These are phyloP conservation scores for Pseudobourletiella spinata DNA, from an alignment of 1,140 invertebrate genomes.

Conservation along the genomic window DNA sequence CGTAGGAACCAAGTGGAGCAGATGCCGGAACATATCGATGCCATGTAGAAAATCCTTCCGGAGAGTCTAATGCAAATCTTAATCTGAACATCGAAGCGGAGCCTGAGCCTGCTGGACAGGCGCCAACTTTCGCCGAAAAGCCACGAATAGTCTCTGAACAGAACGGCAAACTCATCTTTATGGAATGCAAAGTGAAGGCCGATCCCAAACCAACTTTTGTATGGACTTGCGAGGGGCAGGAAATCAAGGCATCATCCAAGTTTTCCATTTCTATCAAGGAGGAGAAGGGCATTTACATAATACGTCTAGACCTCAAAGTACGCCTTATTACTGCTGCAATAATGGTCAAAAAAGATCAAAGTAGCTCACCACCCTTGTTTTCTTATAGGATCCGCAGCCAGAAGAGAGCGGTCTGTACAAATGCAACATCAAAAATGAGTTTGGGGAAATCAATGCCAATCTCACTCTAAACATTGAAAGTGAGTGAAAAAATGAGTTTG, in stretches of 20 bases:
- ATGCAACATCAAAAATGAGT: conserved; percentile 91
- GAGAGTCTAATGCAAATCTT: conserved; percentile 95
- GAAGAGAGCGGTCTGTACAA: conserved; percentile 97
- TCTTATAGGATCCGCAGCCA: conserved; percentile 67
- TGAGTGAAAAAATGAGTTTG: conserved; percentile 48
- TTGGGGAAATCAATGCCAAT: conserved; percentile 94
- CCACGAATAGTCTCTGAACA: conserved; percentile 89
- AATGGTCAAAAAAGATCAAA: not conserved
- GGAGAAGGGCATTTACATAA: conserved; percentile 77
- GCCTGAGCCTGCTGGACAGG: conserved; percentile 80
- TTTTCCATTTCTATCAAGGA: conserved; percentile 66
- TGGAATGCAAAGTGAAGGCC: conserved; percentile 92
- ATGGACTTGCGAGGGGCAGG: conserved; percentile 79
- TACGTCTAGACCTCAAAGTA: conserved; percentile 75
- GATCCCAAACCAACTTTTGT: conserved; percentile 85
- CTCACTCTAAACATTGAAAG: conserved; percentile 95
- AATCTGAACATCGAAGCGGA: conserved; percentile 96
- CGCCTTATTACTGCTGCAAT: too few species aligned
- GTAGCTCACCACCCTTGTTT: too few species aligned
- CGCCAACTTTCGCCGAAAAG: conserved; percentile 97
- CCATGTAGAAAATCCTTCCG: conserved; percentile 91
- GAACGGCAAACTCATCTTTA: conserved; percentile 90
- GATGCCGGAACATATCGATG: conserved; percentile 97
- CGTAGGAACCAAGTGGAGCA: conserved; percentile 80
- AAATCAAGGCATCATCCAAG: conserved; percentile 67